Conservation (phyloP, 2,113 vertebrate species). For the Lontra canadensis region DNA sequence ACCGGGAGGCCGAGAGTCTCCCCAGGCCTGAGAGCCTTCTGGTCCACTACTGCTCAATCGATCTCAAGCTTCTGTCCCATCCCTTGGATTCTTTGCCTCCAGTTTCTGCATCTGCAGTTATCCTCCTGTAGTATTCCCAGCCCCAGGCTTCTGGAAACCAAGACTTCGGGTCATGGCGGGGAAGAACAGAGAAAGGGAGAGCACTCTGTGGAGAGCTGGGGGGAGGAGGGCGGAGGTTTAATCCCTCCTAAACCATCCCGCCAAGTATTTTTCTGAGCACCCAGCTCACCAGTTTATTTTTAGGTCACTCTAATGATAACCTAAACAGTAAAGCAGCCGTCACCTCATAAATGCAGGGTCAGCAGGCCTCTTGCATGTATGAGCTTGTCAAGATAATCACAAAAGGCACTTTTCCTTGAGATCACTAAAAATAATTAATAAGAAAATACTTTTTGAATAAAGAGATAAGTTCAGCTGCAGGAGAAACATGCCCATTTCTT, state of each 20-base stretch:
- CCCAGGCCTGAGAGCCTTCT: not conserved
- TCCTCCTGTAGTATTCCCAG: not conserved
- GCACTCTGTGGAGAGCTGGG: not conserved
- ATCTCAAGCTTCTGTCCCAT: not conserved
- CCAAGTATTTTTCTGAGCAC: slow-evolving; percentile 46
- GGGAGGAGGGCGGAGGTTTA: not conserved
- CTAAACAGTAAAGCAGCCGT: slow-evolving; percentile 50
- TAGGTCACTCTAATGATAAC: slow-evolving; percentile 51
- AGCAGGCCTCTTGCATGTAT: slow-evolving; percentile 46
- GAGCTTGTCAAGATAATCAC: slow-evolving; percentile 70
- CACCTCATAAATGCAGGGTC: slow-evolving; percentile 54
- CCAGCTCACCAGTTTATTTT: slow-evolving; percentile 63
- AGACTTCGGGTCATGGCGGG: not conserved
- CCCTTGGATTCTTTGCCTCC: not conserved
- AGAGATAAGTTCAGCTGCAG: not conserved
- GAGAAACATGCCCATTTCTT: slow-evolving; percentile 41
- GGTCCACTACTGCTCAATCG: not conserved
- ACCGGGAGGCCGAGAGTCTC: not conserved
- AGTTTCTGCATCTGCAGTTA: not conserved
- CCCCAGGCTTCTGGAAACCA: not conserved
- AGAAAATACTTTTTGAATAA: slow-evolving; percentile 54
- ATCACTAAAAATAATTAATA: slow-evolving; percentile 72
- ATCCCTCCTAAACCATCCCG: not conserved
- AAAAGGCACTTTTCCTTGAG: slow-evolving; percentile 62
- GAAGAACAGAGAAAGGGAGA: not conserved